These are phyloP conservation scores for Paramacrobiotus metropolitanus DNA, from an alignment of 1,140 invertebrate genomes.

Conservation along the genomic window DNA sequence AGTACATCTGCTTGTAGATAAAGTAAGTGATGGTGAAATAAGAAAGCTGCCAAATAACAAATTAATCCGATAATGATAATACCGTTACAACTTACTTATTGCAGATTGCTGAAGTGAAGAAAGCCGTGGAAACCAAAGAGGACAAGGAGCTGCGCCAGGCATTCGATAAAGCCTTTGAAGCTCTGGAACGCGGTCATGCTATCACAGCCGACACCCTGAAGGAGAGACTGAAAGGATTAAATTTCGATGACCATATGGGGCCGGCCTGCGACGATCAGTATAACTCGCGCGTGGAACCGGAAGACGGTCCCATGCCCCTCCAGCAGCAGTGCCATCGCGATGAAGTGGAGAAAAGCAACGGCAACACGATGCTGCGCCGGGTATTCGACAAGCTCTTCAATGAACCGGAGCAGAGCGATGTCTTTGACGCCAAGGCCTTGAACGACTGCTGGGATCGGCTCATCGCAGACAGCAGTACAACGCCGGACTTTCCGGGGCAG, in stretches of 20 bases:
- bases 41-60: neutral
- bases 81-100: neutral
- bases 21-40: neutral
- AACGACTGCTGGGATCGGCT: no score
- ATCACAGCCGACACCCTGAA: neutral
- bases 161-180: conserved; percentile 23
- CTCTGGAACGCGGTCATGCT: conserved; percentile 22
- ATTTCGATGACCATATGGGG: neutral
- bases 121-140: conserved; percentile 13
- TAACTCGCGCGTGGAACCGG: neutral
- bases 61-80: neutral
- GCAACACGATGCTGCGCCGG: no score
- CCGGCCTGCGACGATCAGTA: neutral
- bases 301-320: neutral
- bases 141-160: conserved; percentile 22
- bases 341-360: no score
- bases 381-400: no score
- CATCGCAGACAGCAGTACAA: no score
- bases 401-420: no score
- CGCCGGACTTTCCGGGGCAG: no score
- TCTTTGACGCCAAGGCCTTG: no score
- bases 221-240: neutral
- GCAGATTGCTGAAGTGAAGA: conserved; percentile 9
- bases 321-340: neutral
- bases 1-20: conserved; percentile 1